Evolutionary conservation across 2,797 vertebrate genomes (phyloP), one percentile per base, ranked within the genome.

Genomic region (Aeoliscus strigatus): DNA sequence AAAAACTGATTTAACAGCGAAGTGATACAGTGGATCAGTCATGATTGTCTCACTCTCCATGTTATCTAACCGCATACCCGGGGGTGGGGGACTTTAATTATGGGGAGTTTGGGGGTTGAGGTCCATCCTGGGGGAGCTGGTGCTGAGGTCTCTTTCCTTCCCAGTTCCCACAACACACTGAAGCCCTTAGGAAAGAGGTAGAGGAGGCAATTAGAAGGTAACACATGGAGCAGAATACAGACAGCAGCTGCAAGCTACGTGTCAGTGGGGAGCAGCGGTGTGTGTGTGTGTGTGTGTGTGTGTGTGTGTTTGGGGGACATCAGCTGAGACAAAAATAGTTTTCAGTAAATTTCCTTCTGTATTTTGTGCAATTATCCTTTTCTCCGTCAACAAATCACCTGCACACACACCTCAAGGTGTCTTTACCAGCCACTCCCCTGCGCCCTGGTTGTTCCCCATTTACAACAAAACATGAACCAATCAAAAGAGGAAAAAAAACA

Each of bases 171-270:
- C 57, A 69, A 74, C 65, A 57, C 64, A 59, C 26, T n/a, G 34
- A 40, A 24, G 46, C 34, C 32, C 17, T 6, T 44, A 49, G 52
- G 24, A 12, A 18, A 34, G 46, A 46, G 38, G 53, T 27, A 31
- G 39, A 51, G 14, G 56, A 59, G 45, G 64, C 72, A 78, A 79
- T 82, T 82, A 80, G 54, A 54, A 64, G 64, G 66, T 60, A 67
- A 54, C 49, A 27, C 10, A 23, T 70, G 57, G 54, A 65, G 66
- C 45, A 51, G 51, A 24, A 35, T 24, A 35, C 14, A 8, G 40
- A 40, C 18, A 24, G 40, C 60, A 58, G 38, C 64, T 63, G 56
- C 17, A 43, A 48, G 51, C 38, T 14, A 37, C 12, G 15, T 30
- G 29, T 57, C 60, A 59, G 25, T 23, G 39, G 24, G 32, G 51